Evolutionary conservation across 2,797 vertebrate genomes (phyloP).

Genomic region (Spondyliosoma cantharus): DNA sequence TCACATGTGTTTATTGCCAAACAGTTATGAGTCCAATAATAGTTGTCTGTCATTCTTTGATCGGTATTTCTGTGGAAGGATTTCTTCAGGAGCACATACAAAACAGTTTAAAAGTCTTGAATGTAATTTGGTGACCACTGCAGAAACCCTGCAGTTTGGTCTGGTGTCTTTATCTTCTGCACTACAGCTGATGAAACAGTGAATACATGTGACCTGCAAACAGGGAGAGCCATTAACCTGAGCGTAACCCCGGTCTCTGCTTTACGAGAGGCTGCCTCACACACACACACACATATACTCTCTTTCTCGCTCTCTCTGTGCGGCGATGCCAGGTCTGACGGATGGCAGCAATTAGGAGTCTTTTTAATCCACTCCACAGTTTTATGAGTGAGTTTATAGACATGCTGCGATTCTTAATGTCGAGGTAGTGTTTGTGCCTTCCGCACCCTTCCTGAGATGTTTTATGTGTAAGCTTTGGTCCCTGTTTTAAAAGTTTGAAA

Average conservation of each 20-base stretch:
- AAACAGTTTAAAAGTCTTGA: not conserved
- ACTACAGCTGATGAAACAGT: constrained; percentile 11
- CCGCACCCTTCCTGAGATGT: not conserved
- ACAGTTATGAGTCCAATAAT: not conserved
- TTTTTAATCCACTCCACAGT: constrained; percentile 50
- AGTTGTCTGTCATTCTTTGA: not conserved
- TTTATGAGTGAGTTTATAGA: constrained; percentile 57
- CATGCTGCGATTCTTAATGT: constrained; percentile 43
- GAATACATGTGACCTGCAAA: constrained; percentile 21
- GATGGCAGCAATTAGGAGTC: constrained; percentile 51
- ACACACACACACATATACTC: constrained; percentile 4
- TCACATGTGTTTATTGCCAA: not conserved
- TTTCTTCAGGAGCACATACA: accelerated
- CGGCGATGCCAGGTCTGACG: constrained; percentile 40
- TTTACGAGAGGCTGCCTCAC: constrained; percentile 33
- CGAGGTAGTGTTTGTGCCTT: not conserved
- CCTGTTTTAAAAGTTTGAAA: not conserved
- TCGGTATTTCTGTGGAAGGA: not conserved
- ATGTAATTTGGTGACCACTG: not conserved
- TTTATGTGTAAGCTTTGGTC: not conserved
- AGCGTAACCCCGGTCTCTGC: constrained; percentile 39
- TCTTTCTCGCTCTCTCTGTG: not conserved
- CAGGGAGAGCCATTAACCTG: constrained; percentile 51
- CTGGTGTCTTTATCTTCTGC: not conserved
- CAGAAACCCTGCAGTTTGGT: not conserved